Evolutionary conservation across 2,888 invertebrate species (phyloP), one percentile per base, ranked within the genome.

Genomic region (Ormyrus pomaceus): DNA sequence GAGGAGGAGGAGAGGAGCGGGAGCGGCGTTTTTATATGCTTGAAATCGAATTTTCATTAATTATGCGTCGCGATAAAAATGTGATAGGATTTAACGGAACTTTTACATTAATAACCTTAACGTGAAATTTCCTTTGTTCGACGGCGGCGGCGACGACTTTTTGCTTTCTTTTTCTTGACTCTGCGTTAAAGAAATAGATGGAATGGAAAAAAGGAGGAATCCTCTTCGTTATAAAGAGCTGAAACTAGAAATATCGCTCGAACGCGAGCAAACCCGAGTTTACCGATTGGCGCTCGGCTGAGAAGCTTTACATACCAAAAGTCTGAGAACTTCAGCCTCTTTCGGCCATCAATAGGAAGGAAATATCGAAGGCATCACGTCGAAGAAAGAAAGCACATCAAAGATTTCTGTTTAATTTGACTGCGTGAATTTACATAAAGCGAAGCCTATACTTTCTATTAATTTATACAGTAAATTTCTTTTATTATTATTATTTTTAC

Each of bases 171-270:
- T 48, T 65, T 10, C 19, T 4, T 8, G 10, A 53, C 72, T 68
- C 66, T 64, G 34, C 19, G 48, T 76, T 72, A 72, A 72, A 77
- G 72, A 71, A 71, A 77, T 56, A 76, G 56, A 62, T 48, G 45
- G 19, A 56, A 59, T 4, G 51, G 55, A 74, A 48, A 19, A 50
- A 50, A 66, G 50, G 48, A 8, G 46, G 13, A 62, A 46, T 76
- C 46, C 61, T 85, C 85, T 84, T 84, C 82, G 83, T 83, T 83
- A 84, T 81, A 80, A 85, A 82, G 77, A 61, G 64, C 62, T 77
- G 79, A 78, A 79, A 78, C 82, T 77, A 81, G 80, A 83, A 83
- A 81, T 84, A 83, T 82, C 80, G 82, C 70, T 64, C 53, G 53
- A 71, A 70, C 78, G 76, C 70, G 65, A 11, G 34, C 34, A 34